Evolutionary conservation across 2,113 vertebrate genomes (phyloP).

Genomic region (Grus americana): DNA sequence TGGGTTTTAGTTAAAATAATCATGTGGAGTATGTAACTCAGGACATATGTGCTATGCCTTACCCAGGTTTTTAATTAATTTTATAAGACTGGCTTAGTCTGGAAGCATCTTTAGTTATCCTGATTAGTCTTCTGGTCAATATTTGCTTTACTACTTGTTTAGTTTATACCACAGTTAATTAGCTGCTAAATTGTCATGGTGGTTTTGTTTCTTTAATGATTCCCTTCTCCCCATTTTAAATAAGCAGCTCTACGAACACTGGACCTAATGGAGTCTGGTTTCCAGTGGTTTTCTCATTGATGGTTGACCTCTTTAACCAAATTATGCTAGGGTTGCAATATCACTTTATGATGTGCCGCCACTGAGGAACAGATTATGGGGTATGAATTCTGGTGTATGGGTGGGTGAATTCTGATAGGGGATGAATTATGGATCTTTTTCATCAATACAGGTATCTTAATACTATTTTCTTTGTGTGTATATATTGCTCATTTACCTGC

Average conservation of each 20-base stretch:
- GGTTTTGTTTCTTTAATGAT: not conserved
- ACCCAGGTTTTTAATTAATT: not conserved
- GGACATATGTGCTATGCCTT: not conserved
- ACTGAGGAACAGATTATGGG: not conserved
- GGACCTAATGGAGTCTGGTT: not conserved
- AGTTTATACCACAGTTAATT: not conserved
- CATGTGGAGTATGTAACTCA: rapidly evolving
- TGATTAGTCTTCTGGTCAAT: not conserved
- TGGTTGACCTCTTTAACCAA: not conserved
- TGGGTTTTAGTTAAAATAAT: not conserved
- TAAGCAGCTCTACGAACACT: not conserved
- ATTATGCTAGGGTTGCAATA: not conserved
- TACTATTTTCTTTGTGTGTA: not conserved
- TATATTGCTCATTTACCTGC: not conserved
- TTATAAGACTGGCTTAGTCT: not conserved
- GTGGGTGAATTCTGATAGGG: not conserved
- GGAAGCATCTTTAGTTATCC: not conserved
- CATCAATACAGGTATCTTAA: not conserved
- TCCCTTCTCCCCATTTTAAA: not conserved
- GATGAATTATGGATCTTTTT: not conserved
- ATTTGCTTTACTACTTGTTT: not conserved
- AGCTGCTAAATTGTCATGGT: not conserved
- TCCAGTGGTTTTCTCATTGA: not conserved
- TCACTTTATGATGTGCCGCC: not conserved
- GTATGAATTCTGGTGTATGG: not conserved